Evolutionary conservation across 1,140 invertebrate species (phyloP), one percentile per base, ranked within the genome.

Genomic region (Heliconius nattereri): DNA sequence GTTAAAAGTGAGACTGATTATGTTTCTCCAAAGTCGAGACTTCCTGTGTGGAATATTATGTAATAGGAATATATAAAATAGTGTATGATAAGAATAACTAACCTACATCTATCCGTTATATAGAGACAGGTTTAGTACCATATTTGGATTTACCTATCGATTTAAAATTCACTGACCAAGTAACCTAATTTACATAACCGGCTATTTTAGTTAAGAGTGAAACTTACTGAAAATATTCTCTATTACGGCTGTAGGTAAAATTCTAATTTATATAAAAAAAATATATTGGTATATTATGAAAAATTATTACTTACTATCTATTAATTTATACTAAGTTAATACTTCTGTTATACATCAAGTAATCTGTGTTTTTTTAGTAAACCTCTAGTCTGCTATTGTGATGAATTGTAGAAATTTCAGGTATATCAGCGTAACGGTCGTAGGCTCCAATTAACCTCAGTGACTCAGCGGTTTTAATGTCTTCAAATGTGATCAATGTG

Each of bases 81-180:
- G 54, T 23, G 7, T 1, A 52, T 52, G 16, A 19, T 29, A 66
- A 16, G 2, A 13, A 13, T 29, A 66, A 66, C 11, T 66, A 29
- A 66, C 60, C 60, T 19, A 66, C 40, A 45, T 45, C 13, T 66
- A 66, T 66, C 60, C 13, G 26, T 13, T 29, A 66, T 29, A 66
- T 29, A 26, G 7, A 26, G 60, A 66, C 60, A 29, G 26, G 11
- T 66, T 66, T 11, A 66, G 23, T 6, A 23, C 8, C 8, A 29
- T 66, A 66, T 66, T 66, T 66, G 23, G 9, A 66, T 66, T 66
- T 66, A 29, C 60, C 60, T 66, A 66, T 66, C 60, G 23, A 29
- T 23, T 66, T 29, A 66, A 66, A 66, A 66, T 3, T 66, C 23
- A 26, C 60, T 66, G 60, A 66, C 60, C 60, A 66, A 16, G 26